A percentile compares a stretch with the other conserved stretches of the same genome.
Conservation (phyloP, 2,888 invertebrate species). For the Calameuta pallipes region DNA sequence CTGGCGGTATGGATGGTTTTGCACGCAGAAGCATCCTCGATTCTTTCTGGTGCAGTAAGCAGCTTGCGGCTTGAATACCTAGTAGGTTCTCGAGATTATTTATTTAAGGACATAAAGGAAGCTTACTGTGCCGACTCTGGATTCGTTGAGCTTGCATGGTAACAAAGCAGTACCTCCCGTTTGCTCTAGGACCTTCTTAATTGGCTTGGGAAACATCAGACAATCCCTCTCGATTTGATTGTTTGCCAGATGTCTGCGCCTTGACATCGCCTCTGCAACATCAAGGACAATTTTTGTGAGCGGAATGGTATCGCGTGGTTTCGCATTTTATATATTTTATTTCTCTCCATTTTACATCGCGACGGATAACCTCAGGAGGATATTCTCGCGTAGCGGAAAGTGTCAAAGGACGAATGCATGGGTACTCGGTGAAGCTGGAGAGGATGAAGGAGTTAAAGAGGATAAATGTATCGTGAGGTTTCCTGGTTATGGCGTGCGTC, state of each 20-base stretch:
- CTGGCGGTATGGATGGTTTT: constrained; percentile 1
- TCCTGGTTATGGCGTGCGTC: not conserved
- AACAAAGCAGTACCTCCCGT: constrained; percentile 73
- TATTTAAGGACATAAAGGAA: constrained; percentile 32
- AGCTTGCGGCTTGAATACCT: constrained; percentile 30
- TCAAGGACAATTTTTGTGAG: not conserved
- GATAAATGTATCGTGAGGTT: not conserved
- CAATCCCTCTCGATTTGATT: constrained; percentile 13
- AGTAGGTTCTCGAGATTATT: constrained; percentile 29
- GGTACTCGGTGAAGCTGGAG: not conserved
- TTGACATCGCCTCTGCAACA: constrained; percentile 32
- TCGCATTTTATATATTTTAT: not conserved
- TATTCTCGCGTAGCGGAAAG: not conserved
- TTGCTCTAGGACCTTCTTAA: constrained; percentile 73
- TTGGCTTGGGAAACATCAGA: constrained; percentile 13
- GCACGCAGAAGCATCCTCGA: constrained; percentile 20
- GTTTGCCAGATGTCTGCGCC: constrained; percentile 14
- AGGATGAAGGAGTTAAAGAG: not conserved
- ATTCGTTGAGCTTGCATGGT: constrained; percentile 75
- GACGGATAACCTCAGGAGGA: not conserved
- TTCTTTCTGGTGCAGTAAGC: constrained; percentile 20
- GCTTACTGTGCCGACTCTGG: constrained; percentile 74
- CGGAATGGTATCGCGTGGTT: not conserved
- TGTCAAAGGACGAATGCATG: not conserved
- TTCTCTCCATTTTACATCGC: not conserved